Percentiles rank a stretch among this genome's conserved stretches.
Evolutionary conservation across 2,888 invertebrate species (phyloP).

Genomic region (Sympetrum striolatum): DNA sequence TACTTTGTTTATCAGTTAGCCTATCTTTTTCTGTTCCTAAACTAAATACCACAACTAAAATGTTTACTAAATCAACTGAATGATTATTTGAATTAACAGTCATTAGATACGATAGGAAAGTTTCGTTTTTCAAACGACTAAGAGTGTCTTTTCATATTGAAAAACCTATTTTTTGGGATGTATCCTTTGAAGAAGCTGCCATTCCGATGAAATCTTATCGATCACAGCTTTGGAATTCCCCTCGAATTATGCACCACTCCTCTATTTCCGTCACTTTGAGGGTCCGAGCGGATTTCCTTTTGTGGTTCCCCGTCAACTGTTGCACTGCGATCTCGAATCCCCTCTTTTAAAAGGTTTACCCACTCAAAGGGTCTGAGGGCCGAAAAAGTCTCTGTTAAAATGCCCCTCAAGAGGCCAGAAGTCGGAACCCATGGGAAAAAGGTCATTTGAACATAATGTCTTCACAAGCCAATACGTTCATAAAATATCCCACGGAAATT

Average conservation of each 20-base stretch:
- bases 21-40: no score
- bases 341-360: neutral
- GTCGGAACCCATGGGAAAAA: constrained; percentile 6
- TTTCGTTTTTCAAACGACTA: no score
- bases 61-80: no score
- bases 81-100: no score
- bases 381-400: neutral
- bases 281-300: neutral
- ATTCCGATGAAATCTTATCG: neutral
- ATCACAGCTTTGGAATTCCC: neutral
- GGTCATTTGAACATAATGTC: neutral
- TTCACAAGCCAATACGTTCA: neutral
- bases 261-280: neutral
- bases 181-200: no score
- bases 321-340: neutral
- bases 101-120: no score
- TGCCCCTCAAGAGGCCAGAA: neutral
- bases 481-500: neutral
- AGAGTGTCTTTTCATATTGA: no score
- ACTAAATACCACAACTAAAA: no score
- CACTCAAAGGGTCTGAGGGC: neutral
- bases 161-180: no score
- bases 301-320: neutral
- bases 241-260: neutral
- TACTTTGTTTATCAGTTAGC: no score